These are phyloP conservation scores for Drosophila bunnanda DNA, from an alignment of 2,888 invertebrate species.

Conservation along the genomic window DNA sequence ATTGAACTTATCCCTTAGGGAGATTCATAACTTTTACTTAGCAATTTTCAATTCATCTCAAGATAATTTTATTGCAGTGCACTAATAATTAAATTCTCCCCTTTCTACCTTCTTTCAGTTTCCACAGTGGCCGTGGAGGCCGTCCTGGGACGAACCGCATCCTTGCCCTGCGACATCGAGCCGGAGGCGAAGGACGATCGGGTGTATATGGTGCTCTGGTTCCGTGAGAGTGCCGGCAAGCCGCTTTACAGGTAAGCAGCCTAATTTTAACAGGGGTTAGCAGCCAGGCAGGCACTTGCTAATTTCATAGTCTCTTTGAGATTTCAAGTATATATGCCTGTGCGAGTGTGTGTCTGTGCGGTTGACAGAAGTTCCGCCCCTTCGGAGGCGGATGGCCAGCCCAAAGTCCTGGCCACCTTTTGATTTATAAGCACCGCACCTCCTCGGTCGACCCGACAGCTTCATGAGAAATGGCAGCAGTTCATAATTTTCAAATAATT, in stretches of 20 bases:
- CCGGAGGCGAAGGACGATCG: constrained; percentile 93
- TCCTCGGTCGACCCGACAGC: constrained; percentile 44
- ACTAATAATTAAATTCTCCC: constrained; percentile 12
- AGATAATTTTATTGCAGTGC: constrained; percentile 3
- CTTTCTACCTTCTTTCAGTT: constrained; percentile 85
- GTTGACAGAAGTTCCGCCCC: constrained; percentile 37
- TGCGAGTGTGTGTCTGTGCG: constrained; percentile 15
- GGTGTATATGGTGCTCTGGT: constrained; percentile 97
- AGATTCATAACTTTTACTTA: not conserved
- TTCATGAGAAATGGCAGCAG: constrained; percentile 77
- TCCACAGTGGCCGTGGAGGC: constrained; percentile 91
- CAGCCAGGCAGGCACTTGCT: constrained; percentile 18
- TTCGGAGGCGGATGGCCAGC: constrained; percentile 15
- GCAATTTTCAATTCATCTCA: not conserved
- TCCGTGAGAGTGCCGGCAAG: constrained; percentile 93
- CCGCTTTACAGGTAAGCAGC: constrained; percentile 93
- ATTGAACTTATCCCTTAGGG: not conserved
- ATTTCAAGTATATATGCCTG: constrained; percentile 3
- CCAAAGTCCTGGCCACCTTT: constrained; percentile 41
- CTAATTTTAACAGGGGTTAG: constrained; percentile 7
- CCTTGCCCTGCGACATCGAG: constrained; percentile 95
- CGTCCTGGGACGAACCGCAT: constrained; percentile 92
- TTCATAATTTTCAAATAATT: constrained; percentile 80
- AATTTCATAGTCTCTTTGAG: constrained; percentile 51
- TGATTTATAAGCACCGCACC: constrained; percentile 61